Evolutionary conservation across 2,888 invertebrate genomes (phyloP).

Genomic region (Ametastegia equiseti): DNA sequence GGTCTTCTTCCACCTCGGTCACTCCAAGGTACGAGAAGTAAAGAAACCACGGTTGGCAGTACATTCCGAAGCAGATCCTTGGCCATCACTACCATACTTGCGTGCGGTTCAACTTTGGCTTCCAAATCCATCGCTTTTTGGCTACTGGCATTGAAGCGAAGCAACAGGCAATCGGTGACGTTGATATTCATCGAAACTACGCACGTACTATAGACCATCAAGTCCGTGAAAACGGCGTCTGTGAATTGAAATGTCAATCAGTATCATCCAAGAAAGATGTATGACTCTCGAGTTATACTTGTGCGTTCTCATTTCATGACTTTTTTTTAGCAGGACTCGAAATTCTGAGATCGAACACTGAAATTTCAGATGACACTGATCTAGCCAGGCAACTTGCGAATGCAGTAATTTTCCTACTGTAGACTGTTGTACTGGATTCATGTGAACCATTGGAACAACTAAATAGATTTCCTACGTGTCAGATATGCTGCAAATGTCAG

Average conservation of each 20-base stretch:
- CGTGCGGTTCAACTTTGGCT: slow-evolving; percentile 81
- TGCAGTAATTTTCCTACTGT: too few species aligned
- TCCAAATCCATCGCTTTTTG: slow-evolving; percentile 77
- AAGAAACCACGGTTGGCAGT: slow-evolving; percentile 82
- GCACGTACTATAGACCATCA: slow-evolving; percentile 85
- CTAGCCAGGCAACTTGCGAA: too few species aligned
- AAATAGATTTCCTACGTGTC: background rate
- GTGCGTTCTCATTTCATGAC: background rate
- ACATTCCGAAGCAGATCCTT: slow-evolving; percentile 82
- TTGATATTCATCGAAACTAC: slow-evolving; percentile 79
- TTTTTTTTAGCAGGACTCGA: too few species aligned
- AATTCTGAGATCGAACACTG: too few species aligned
- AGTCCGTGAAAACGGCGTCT: slow-evolving; percentile 82
- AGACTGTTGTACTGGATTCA: too few species aligned
- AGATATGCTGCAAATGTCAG: background rate
- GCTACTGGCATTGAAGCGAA: slow-evolving; percentile 79
- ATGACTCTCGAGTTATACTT: background rate
- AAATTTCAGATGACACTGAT: too few species aligned
- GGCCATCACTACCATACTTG: slow-evolving; percentile 81
- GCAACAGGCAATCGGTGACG: slow-evolving; percentile 79
- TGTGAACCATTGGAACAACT: background rate
- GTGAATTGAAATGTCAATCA: slow-evolving; percentile 59
- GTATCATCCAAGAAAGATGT: background rate
- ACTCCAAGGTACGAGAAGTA: slow-evolving; percentile 90
- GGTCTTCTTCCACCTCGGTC: slow-evolving; percentile 88